Conservation (phyloP, 1,140 invertebrate genomes). For the Drosophila pandora region DNA sequence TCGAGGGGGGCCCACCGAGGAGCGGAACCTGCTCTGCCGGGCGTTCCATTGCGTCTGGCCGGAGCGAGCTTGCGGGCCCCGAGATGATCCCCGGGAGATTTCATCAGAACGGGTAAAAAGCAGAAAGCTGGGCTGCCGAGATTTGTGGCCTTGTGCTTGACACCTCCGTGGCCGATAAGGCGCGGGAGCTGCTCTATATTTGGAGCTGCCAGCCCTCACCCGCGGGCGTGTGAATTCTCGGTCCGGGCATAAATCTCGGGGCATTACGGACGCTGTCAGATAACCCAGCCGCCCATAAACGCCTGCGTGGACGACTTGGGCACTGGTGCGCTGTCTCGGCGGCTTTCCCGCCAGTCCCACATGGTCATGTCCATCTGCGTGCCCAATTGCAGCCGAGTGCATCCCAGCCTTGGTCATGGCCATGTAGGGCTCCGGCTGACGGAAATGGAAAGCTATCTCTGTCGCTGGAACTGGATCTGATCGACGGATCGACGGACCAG, state of each 20-base stretch:
- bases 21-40: conserved; percentile 56
- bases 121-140: conserved; percentile 1
- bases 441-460: not conserved
- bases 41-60: conserved; percentile 39
- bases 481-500: not conserved
- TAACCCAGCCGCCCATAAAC: not conserved
- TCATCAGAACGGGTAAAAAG: conserved; percentile 40
- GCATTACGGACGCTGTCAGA: conserved; percentile 20
- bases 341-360: conserved; percentile 24
- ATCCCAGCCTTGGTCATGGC: conserved; percentile 13
- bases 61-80: not conserved
- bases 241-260: conserved; percentile 34
- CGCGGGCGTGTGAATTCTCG: conserved; percentile 32
- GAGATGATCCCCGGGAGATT: conserved; percentile 26
- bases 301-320: not conserved
- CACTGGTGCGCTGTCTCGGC: not conserved
- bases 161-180: conserved; percentile 33
- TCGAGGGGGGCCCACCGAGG: conserved; percentile 34
- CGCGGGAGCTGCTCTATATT: conserved; percentile 23
- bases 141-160: conserved; percentile 35
- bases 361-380: conserved; percentile 24
- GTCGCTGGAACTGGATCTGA: conserved; percentile 6
- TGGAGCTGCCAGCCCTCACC: conserved; percentile 2
- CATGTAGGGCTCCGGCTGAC: not conserved
- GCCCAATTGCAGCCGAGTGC: not conserved